Conservation (phyloP, 2,888 invertebrate species). For the Aphodius sticticus region DNA sequence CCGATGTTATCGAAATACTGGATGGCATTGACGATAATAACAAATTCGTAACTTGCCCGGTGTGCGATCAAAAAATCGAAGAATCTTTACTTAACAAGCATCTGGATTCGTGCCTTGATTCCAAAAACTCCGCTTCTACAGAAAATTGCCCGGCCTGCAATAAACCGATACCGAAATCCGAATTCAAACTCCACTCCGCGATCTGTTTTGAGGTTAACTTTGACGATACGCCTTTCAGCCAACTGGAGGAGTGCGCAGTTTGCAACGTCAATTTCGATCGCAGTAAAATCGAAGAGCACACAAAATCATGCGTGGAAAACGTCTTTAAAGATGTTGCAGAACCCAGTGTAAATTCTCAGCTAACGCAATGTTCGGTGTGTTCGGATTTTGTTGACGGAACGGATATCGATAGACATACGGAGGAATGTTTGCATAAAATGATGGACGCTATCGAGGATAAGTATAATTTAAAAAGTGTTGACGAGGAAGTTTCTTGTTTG, state of each 20-base stretch:
- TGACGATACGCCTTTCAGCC: slow-evolving; percentile 36
- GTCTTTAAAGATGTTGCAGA: background rate
- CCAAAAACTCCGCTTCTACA: background rate
- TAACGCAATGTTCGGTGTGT: slow-evolving; percentile 39
- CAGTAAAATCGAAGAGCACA: slow-evolving; percentile 54
- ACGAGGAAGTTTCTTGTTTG: slow-evolving; percentile 55
- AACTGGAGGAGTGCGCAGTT: slow-evolving; percentile 61
- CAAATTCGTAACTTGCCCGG: slow-evolving; percentile 54
- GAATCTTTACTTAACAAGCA: slow-evolving; percentile 39
- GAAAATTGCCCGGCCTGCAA: slow-evolving; percentile 63
- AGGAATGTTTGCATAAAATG: slow-evolving; percentile 63
- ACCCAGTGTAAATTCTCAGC: background rate
- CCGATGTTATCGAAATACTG: slow-evolving; percentile 39
- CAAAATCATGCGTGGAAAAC: slow-evolving; percentile 29
- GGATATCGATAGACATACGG: slow-evolving; percentile 60
- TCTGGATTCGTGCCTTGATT: slow-evolving; percentile 41
- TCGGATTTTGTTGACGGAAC: slow-evolving; percentile 33
- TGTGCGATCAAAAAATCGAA: slow-evolving; percentile 49
- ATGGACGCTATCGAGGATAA: slow-evolving; percentile 60
- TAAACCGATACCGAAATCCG: slow-evolving; percentile 50
- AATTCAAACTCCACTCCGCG: slow-evolving; percentile 52
- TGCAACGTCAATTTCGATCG: slow-evolving; percentile 58
- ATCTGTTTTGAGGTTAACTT: slow-evolving; percentile 24
- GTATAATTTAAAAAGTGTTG: slow-evolving; percentile 31
- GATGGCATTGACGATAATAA: slow-evolving; percentile 25